phyloP scores from a whole-genome alignment of 2,888 invertebrate genomes.

The Lepidocyrtoides sp. region DNA sequence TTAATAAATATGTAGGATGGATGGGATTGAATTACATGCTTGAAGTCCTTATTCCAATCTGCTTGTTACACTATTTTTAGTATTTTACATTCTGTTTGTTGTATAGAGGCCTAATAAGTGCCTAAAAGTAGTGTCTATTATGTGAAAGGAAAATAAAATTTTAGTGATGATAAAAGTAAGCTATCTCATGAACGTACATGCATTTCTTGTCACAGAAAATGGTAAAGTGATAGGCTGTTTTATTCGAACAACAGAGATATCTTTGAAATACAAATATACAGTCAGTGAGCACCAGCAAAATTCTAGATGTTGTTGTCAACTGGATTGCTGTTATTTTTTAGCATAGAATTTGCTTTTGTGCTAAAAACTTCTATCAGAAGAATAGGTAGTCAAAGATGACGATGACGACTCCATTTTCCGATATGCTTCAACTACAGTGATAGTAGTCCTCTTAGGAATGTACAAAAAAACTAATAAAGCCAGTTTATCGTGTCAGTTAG shows the following conservation, averaged over 20 bases:
- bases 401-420: constrained; percentile 34
- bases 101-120: not conserved
- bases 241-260: not conserved
- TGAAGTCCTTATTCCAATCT: not conserved
- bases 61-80: no score
- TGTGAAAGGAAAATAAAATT: not conserved
- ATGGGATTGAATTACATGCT: not conserved
- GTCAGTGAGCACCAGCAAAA: not conserved
- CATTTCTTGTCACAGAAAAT: not conserved
- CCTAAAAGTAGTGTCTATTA: not conserved
- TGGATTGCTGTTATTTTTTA: constrained; percentile 1
- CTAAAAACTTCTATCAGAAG: no score
- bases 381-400: not conserved
- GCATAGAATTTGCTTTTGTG: not conserved
- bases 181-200: not conserved
- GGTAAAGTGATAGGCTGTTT: not conserved
- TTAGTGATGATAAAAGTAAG: constrained; percentile 22
- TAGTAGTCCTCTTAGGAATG: constrained; percentile 23
- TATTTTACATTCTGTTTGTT: no score
- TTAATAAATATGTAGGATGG: constrained; percentile 21
- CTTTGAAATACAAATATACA: no score
- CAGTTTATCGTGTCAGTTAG: constrained; percentile 55
- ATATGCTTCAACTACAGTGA: not conserved
- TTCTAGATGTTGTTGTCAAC: not conserved
- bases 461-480: constrained; percentile 16